Base-by-base conservation (phyloP, 1,140 invertebrate species). In the Nephotettix cincticeps region DNA sequence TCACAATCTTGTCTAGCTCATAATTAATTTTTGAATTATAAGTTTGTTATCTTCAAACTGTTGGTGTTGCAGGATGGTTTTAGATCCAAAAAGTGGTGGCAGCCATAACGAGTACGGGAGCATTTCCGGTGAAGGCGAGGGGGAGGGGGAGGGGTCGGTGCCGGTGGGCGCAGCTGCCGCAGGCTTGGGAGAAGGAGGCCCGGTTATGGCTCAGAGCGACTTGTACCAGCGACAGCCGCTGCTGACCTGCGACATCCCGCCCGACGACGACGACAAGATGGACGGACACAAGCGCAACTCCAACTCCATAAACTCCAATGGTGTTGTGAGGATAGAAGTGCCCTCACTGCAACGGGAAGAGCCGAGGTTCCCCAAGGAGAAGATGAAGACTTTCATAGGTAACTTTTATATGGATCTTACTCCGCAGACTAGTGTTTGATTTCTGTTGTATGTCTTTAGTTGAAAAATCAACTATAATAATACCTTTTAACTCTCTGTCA, bases 371-470 rank as follows among this genome's bases (percentile, higher is more conserved):
- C 89, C 88, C 3, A 88, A 90, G 78, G 89, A 91, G 79, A 87
- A 88, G 77, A 88, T 86, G 82, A 91, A 91, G 86, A 90, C 89
- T 17, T 81, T 89, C 73, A 75, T 89, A 72, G 86, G 87, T 89
- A 78, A 80, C 76, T n/a, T 6, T 14, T 36, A 36, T 14, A n/a
- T n/a, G n/a, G n/a, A n/a, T n/a, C n/a, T n/a, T n/a, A n/a, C n/a
- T n/a, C n/a, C n/a, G n/a, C n/a, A n/a, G n/a, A n/a, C n/a, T n/a
- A n/a, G n/a, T n/a, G n/a, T n/a, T n/a, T n/a, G n/a, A n/a, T n/a
- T n/a, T n/a, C n/a, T n/a, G n/a, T n/a, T n/a, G n/a, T n/a, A n/a
- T n/a, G n/a, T n/a, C n/a, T n/a, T n/a, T n/a, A n/a, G n/a, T n/a
- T n/a, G n/a, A n/a, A n/a, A n/a, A n/a, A n/a, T n/a, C n/a, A n/a